Base-by-base conservation (phyloP, 2,797 vertebrate genomes). In the Sternotherus odoratus region DNA sequence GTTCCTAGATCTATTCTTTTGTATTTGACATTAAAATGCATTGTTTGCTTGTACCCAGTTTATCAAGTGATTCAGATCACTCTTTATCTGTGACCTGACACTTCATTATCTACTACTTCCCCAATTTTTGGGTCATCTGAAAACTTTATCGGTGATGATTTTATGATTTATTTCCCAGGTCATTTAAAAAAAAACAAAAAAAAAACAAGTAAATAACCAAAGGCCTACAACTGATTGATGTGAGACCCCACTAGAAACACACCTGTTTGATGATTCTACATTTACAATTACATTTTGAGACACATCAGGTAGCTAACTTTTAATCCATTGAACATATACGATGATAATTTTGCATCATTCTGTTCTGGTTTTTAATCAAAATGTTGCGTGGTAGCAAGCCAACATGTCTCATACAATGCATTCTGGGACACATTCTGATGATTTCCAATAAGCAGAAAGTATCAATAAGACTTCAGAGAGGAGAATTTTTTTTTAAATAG, bases 391-490 rank as follows among this genome's bases (percentile, higher is more conserved):
- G 66, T 39, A 24, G n/a, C 66, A 69, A 69, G 36, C 66, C 66
- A 69, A 69, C 21, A 39, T 23, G 9, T 36, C 33, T n/a, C n/a
- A 66, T n/a, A 8, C 16, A 3, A 21, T 11, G 77, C 36, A n/a
- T 39, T 72, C 3, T 5, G 54, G 39, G 26, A 12, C 1, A 1
- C 53, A 53, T 53, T 53, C 53, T 53, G 53, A 53, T 53, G 53
- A 17, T 33, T 66, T 8, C 50, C 46, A 49, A 53, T 87, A 46
- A 39, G 4, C 12, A 50, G 74, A 54, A 90, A 75, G 43, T 33
- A 19, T 10, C 12, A 11, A 5, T 0, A 66, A 80, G 50, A 23
- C 10, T 60, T 57, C 43, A 28, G 39, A 36, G 24, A 13, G 5
- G 43, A 43, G 5, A 43, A 43, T 43, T 48, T 48, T 48, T 48